Percentiles rank a stretch among this genome's conserved stretches.
phyloP scores from a whole-genome alignment of 2,888 invertebrate species.

The Bellardia pandia region DNA sequence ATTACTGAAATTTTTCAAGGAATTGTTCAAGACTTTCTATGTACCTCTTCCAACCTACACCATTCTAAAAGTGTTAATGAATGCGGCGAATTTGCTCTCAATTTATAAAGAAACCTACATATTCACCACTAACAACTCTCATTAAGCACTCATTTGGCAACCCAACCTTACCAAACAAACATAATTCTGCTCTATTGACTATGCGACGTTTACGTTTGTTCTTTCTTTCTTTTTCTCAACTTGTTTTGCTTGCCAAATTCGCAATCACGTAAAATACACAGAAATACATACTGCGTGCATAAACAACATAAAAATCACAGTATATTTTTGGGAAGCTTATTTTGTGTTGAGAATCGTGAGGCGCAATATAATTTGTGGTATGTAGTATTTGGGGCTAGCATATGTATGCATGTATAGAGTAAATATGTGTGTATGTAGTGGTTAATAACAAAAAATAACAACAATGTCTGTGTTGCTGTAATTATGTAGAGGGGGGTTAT shows the following conservation, averaged over 20 bases:
- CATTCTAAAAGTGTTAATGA: constrained; percentile 52
- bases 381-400: background rate
- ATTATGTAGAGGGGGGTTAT: constrained; percentile 36
- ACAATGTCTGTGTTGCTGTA: constrained; percentile 33
- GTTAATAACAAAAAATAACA: constrained; percentile 14
- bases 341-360: constrained; percentile 45
- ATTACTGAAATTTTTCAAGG: too few relatives aligned
- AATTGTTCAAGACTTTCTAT: background rate
- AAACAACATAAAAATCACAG: background rate
- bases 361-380: constrained; percentile 62
- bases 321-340: constrained; percentile 57
- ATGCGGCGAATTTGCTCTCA: constrained; percentile 59
- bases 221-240: constrained; percentile 12
- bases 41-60: constrained; percentile 34
- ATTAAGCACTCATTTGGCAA: constrained; percentile 6
- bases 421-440: constrained; percentile 10
- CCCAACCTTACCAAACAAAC: constrained; percentile 47
- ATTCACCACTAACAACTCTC: constrained; percentile 36
- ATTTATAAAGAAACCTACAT: background rate
- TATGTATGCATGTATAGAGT: background rate
- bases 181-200: constrained; percentile 14
- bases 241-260: constrained; percentile 71
- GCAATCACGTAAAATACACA: constrained; percentile 65
- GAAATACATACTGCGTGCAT: background rate
- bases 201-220: constrained; percentile 2